Base-by-base conservation (phyloP, 2,113 vertebrate species). In the Callipepla squamata region DNA sequence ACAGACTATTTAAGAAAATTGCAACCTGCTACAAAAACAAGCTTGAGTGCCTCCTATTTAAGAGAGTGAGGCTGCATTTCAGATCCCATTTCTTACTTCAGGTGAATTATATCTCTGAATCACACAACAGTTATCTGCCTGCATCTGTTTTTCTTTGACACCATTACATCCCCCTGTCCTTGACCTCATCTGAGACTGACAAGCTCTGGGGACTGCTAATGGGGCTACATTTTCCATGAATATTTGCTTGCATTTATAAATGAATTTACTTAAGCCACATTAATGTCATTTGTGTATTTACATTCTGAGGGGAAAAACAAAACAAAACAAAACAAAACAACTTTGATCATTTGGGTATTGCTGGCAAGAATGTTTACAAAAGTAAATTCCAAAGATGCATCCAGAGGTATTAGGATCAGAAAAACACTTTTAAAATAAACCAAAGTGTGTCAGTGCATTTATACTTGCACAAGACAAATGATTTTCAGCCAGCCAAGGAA, bases 1-100 rank as follows among this genome's bases (percentile, higher is more conserved):
- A 66, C 80, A 96, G 91, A 94, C 80, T 96, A 96, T 94, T 96
- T 93, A 97, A 96, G 94, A 96, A 96, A 97, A 97, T 97, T 96
- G 95, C 94, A 96, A 94, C 96, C 93, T 96, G 96, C 94, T 95
- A 95, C 80, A 91, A 90, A 95, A 97, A 95, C 84, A 95, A 96
- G 86, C 73, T 92, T 85, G 90, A 97, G 87, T 94, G 92, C 89
- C 78, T 94, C 92, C 81, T 94, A 94, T 94, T 85, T 94, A 95
- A 89, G 89, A 95, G 80, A 92, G 50, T 66, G 75, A 40, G 80
- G 69, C 89, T 89, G 85, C 83, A 90, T 96, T 96, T 96, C 87
- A 93, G 61, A 93, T 80, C 58, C 87, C 68, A 88, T 95, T 95
- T 92, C 93, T 95, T 93, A 87, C 67, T 87, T 90, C 81, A 93